Evolutionary conservation across 2,113 vertebrate genomes (phyloP).

Genomic region (Danionella cerebrum): DNA sequence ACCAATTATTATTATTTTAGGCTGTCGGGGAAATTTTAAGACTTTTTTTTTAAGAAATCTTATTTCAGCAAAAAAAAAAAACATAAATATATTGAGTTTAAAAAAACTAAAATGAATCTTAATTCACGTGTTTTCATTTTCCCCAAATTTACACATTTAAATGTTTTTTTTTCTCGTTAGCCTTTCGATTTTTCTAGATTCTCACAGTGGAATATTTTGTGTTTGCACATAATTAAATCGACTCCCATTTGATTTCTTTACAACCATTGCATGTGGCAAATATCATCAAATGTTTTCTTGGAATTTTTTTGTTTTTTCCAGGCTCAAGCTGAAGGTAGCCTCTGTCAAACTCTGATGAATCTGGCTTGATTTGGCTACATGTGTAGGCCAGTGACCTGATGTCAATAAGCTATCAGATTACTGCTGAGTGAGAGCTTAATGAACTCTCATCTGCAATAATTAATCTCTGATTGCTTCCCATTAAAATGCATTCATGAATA

Average conservation of each 20-base stretch:
- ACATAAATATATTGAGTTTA: not conserved
- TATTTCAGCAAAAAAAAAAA: no score
- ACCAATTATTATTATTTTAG: no score
- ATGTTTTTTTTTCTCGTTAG: not conserved
- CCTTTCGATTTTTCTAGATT: no score
- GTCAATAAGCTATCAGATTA: conserved; percentile 42
- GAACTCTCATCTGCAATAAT: conserved; percentile 45
- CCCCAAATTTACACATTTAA: no score
- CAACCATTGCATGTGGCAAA: no score
- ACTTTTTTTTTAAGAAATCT: no score
- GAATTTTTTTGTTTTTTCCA: not conserved
- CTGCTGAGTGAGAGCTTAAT: conserved; percentile 42
- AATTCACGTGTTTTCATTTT: no score
- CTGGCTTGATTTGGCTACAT: conserved; percentile 39
- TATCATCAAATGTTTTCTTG: not conserved
- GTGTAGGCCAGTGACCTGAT: conserved; percentile 35
- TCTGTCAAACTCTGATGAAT: conserved; percentile 23
- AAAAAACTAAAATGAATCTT: no score
- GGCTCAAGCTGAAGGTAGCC: not conserved
- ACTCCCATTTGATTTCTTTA: no score
- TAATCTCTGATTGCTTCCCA: conserved; percentile 40
- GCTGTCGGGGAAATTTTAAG: no score
- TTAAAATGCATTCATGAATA: conserved; percentile 41
- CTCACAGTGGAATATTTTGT: no score
- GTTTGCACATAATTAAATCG: no score